A percentile compares a stretch with the other conserved stretches of the same genome.
Evolutionary conservation across 2,888 invertebrate genomes (phyloP).

Genomic region (Chalcosyrphus nemorum): DNA sequence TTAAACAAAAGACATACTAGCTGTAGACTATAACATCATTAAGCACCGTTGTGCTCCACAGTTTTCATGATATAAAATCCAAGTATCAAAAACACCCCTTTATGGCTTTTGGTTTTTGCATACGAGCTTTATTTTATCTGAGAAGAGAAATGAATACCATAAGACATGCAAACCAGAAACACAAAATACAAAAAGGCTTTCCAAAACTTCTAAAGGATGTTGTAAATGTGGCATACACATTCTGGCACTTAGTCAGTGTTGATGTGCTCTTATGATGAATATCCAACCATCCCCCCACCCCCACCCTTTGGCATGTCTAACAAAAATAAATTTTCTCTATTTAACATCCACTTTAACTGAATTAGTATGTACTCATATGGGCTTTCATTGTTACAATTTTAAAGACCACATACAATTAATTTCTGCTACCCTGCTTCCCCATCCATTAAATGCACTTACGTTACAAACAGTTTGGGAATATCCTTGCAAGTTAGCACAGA

Average conservation of each 20-base stretch:
- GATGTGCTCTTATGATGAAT: not conserved
- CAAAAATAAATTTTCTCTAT: slow-evolving; percentile 19
- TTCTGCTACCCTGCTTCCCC: slow-evolving; percentile 8
- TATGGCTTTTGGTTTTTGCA: not conserved
- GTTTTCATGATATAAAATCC: too few species aligned
- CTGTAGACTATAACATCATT: too few species aligned
- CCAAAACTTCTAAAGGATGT: not conserved
- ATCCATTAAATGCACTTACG: slow-evolving; percentile 38
- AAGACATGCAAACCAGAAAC: not conserved
- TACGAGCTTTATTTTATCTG: not conserved
- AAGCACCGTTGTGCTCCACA: too few species aligned
- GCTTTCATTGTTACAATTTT: not conserved
- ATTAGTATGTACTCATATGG: slow-evolving; percentile 8
- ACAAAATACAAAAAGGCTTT: not conserved
- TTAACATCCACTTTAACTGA: slow-evolving; percentile 25
- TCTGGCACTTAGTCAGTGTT: not conserved
- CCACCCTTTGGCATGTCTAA: not conserved
- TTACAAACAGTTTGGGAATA: slow-evolving; percentile 22
- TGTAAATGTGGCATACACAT: not conserved
- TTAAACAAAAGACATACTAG: too few species aligned
- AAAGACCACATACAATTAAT: slow-evolving; percentile 1
- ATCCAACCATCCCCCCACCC: too few species aligned
- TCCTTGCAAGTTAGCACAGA: not conserved
- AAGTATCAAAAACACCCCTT: too few species aligned
- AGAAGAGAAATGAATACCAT: not conserved